Evolutionary conservation across 2,888 invertebrate genomes (phyloP), one percentile per base, ranked within the genome.

Genomic region (Andrena chrysosceles): DNA sequence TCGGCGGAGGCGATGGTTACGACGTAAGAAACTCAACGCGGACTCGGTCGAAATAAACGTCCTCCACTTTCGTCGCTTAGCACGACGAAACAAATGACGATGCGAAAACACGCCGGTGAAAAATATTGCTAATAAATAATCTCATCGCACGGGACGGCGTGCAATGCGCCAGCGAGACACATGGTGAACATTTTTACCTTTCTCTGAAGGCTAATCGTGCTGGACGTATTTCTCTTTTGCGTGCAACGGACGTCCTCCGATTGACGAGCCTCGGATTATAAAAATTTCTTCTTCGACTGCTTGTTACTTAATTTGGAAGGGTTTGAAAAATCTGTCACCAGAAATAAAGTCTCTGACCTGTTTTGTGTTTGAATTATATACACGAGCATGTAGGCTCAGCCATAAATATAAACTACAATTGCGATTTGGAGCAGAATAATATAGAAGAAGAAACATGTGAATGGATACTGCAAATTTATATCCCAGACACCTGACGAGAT

Each of bases 71-170:
- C 64, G 52, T 54, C 75, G 77, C 59, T 33, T 73, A 52, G 60
- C 64, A 48, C 42, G 64, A 23, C 68, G 71, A 71, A 78, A 84
- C 78, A 78, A 83, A 84, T 26, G 74, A 64, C 78, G 52, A 59
- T 68, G 71, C 31, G 78, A 68, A 67, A 83, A 77, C 83, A 60
- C 71, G 68, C 52, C 62, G 69, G 66, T 33, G 84, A 84, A 74
- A 83, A 80, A 84, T 84, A 83, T 80, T 66, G 64, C 29, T 75
- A 64, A 83, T 84, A 76, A 83, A 80, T 84, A 73, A 79, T 73
- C 66, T 54, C 49, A 54, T 70, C 72, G 77, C 77, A 26, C 31
- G 35, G 35, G 35, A 33, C 26, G 20, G 49, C 48, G 62, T 31
- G 70, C 62, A 63, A 79, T 42, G 79, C 49, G 48, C 33, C 49